Evolutionary conservation across 2,797 vertebrate species (phyloP), one percentile per base, ranked within the genome.

Genomic region (Emys orbicularis): DNA sequence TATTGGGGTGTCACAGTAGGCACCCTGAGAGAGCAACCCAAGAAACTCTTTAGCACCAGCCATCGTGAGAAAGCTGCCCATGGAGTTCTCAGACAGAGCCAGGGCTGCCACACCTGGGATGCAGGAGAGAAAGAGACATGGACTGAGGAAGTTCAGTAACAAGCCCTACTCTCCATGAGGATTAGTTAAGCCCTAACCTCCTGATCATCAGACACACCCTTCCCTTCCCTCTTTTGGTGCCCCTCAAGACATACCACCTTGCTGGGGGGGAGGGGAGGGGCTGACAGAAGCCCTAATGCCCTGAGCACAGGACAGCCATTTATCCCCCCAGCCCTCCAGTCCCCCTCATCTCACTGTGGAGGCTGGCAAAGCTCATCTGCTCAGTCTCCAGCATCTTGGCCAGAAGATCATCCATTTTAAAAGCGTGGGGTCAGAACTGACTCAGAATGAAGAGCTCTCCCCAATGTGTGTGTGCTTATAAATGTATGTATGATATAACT

Each of bases 341-440:
- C 54, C 56, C 25, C 25, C 56, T 25, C 56, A 57, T 57, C 56
- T 57, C 25, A 57, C 12, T 57, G 27, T 27, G 8, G 56, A 27
- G 10, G 9, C 56, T 57, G 99, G 95, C 99, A 98, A 94, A 99
- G 96, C 95, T 99, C 95, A 99, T 99, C 97, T 99, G 99, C 96
- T 99, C 99, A 61, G 99, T 99, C 97, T 99, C 99, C 97, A 99
- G 99, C 99, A 99, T 99, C 95, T 99, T 99, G 27, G 99, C 99
- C 97, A 99, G 95, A 87, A 99, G 98, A 90, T 99, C 99, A 82
- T 99, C 99, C 99, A 99, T 99, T 97, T 99, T 99, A 89, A 99
- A 99, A 59, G 98, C 99, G 95, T 99, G 99, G 11, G 99, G 98
- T 12, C 56, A 57, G 56, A 57, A 57, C 25, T 57, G 27, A 27